Percentiles rank a stretch among this genome's conserved stretches.
These are phyloP conservation scores for Catocala fraxini DNA, from an alignment of 2,888 invertebrate species.

Conservation along the genomic window DNA sequence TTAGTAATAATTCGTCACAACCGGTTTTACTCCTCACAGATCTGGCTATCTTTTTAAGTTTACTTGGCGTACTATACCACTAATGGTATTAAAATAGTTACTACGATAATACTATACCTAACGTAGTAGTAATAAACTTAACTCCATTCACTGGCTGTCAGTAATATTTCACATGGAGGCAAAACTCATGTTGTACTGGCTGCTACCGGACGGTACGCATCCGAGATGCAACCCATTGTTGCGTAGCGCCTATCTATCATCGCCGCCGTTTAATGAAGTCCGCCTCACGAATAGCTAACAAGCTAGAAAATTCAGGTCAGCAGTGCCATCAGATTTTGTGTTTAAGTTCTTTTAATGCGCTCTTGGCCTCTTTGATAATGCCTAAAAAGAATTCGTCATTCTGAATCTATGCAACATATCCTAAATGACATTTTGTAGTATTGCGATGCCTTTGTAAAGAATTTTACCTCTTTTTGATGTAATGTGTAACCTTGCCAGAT, in stretches of 20 bases:
- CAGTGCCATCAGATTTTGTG: conserved; percentile 37
- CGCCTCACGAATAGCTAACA: conserved; percentile 44
- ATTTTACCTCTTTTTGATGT: not conserved
- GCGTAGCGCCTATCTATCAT: conserved; percentile 54
- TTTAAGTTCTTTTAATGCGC: conserved; percentile 22
- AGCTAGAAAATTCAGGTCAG: conserved; percentile 48
- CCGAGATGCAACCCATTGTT: conserved; percentile 46
- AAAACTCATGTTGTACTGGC: conserved; percentile 24
- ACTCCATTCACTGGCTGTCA: not conserved
- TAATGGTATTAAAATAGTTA: too few relatives aligned
- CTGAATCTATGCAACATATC: not conserved
- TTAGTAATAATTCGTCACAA: too few relatives aligned
- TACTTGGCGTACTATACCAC: too few relatives aligned
- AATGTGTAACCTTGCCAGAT: conserved; percentile 5
- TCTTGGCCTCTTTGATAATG: conserved; percentile 43
- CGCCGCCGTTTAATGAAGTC: conserved; percentile 47
- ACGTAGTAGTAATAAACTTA: too few relatives aligned
- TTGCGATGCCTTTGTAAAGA: not conserved
- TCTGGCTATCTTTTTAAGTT: too few relatives aligned
- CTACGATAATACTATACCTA: too few relatives aligned
- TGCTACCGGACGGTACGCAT: conserved; percentile 20
- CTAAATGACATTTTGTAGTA: conserved; percentile 6
- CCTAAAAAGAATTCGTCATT: conserved; percentile 18
- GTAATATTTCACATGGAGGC: conserved; percentile 21
- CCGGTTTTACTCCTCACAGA: too few relatives aligned